Base-by-base conservation (phyloP, 1,140 invertebrate species). In the Dendroctonus valens region DNA sequence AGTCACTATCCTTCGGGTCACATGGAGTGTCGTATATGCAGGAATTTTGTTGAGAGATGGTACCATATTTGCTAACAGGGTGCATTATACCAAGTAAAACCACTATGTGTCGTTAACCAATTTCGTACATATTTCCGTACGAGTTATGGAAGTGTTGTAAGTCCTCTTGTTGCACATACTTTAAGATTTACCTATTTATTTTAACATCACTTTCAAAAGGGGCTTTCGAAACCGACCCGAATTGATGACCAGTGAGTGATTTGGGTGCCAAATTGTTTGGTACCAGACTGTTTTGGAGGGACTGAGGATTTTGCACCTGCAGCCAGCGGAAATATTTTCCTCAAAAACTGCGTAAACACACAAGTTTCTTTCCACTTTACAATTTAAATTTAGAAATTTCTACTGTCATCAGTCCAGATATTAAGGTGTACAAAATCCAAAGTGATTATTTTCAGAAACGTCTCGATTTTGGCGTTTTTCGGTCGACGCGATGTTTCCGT, bases 21-120 rank as follows among this genome's bases (percentile, higher is more conserved):
- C 77, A 78, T 6, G 77, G 77, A 46, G 65, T 77, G 69, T 78
- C 77, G 64, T 78, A 78, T 51, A 77, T 74, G 68, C 74, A 78
- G 39, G 73, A 72, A 70, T 68, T 72, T 71, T 74, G 71, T 40
- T 65, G 61, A 54, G 41, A 63, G 57, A 62, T 55, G 67, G 44
- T 44, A 59, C 73, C 71, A 73, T 74, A 71, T 63, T 72, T 75
- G 61, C 65, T 73, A 65, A 67, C 48, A 65, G 70, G 66, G 71
- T 75, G 68, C 73, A 75, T 75, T 63, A 72, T 75, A 75, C 66
- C 46, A 59, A 49, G 62, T 46, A 38, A 58, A 55, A 68, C 41
- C 59, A 58, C 70, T 76, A 76, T 64, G 76, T 76, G 57, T 71
- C 69, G 54, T 76, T 78, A 78, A 75, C 77, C 77, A 77, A 76